Conservation (phyloP, 2,113 vertebrate genomes). For the Lates calcarifer region DNA sequence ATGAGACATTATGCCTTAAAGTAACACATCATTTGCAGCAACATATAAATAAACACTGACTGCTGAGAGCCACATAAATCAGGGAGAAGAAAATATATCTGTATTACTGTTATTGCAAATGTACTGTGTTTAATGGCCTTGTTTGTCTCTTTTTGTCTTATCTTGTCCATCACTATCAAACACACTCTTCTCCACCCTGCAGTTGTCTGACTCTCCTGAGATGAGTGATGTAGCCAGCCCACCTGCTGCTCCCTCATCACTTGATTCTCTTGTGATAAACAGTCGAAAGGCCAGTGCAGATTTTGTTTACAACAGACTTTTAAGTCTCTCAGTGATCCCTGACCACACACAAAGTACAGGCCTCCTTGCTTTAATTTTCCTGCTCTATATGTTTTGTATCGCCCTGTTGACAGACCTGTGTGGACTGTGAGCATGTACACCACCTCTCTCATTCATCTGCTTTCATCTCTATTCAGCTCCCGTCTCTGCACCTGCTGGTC, state of each 20-base stretch:
- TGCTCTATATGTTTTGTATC: conserved; percentile 31
- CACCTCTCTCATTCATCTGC: conserved; percentile 8
- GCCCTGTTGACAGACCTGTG: conserved; percentile 38
- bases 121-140: not conserved
- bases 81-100: not conserved
- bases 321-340: conserved; percentile 19
- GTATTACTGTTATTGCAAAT: not conserved
- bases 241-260: conserved; percentile 68
- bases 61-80: too few species aligned
- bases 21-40: too few species aligned
- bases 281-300: not conserved
- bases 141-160: not conserved
- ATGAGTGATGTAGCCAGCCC: conserved; percentile 26
- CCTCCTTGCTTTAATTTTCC: conserved; percentile 18
- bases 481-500: conserved; percentile 30
- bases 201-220: conserved; percentile 6
- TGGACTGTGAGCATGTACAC: conserved; percentile 25
- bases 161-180: conserved; percentile 18
- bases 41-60: too few species aligned
- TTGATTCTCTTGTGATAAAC: conserved; percentile 18
- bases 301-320: conserved; percentile 14
- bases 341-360: conserved; percentile 26
- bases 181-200: not conserved
- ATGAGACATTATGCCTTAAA: too few species aligned
- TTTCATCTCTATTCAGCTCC: conserved; percentile 21